These are phyloP conservation scores for Antheraea pernyi DNA, from an alignment of 1,140 invertebrate species.

Conservation along the genomic window DNA sequence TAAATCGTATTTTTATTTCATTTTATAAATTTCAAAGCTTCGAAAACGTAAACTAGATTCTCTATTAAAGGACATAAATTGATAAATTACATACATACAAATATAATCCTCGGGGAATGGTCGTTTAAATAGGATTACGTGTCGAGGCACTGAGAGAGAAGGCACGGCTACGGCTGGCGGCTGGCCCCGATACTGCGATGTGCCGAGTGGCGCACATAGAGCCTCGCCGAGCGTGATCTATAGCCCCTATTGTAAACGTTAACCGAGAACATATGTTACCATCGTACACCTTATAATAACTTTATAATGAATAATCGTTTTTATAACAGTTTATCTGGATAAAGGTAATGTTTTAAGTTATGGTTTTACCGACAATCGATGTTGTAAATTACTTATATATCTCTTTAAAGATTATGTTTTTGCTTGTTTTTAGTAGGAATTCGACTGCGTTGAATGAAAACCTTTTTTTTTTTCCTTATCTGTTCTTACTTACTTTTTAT, in stretches of 20 bases:
- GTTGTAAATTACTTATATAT: not conserved
- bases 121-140: slow-evolving; percentile 56
- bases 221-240: slow-evolving; percentile 35
- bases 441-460: no score
- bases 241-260: slow-evolving; percentile 42
- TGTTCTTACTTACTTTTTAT: no score
- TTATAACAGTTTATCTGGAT: slow-evolving; percentile 7
- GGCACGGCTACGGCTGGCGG: not conserved
- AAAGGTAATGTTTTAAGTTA: slow-evolving; percentile 3
- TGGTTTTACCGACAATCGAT: not conserved
- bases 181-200: not conserved
- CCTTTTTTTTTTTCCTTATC: no score
- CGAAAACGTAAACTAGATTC: not conserved
- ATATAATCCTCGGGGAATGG: slow-evolving; percentile 56
- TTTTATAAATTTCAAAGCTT: no score
- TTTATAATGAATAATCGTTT: slow-evolving; percentile 52
- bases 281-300: slow-evolving; percentile 43
- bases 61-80: slow-evolving; percentile 40
- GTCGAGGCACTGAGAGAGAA: not conserved
- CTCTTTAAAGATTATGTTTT: not conserved
- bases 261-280: slow-evolving; percentile 43
- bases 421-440: no score
- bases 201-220: not conserved
- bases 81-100: slow-evolving; percentile 61
- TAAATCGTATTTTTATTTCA: no score